Percentiles rank a stretch among this genome's conserved stretches.
Evolutionary conservation across 2,797 vertebrate species (phyloP).

Genomic region (Taenioides sp.): DNA sequence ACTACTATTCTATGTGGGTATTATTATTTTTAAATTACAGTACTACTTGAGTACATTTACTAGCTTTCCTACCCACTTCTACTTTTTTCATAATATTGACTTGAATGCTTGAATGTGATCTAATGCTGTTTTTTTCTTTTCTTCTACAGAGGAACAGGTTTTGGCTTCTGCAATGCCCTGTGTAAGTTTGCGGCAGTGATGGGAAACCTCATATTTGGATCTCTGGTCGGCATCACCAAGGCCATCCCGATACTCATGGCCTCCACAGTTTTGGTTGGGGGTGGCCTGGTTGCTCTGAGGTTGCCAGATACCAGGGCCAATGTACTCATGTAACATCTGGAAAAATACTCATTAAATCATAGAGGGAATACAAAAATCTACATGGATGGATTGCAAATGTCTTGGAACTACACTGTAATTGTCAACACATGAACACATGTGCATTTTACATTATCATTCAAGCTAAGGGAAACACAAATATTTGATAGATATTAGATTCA

Average conservation of each 20-base stretch:
- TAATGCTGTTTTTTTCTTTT: neutral
- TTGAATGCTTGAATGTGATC: too few relatives aligned
- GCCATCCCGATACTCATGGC: conserved; percentile 95
- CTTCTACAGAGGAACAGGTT: conserved; percentile 89
- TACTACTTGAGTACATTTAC: neutral
- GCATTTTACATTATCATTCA: conserved; percentile 15
- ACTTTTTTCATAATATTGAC: too few relatives aligned
- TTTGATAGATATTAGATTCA: neutral
- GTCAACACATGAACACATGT: conserved; percentile 11
- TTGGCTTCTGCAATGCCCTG: conserved; percentile 95
- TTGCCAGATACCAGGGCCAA: conserved; percentile 95
- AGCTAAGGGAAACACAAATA: neutral
- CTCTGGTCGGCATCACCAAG: conserved; percentile 93
- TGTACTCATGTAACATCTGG: conserved; percentile 89
- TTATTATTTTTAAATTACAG: neutral
- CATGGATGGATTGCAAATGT: conserved; percentile 58
- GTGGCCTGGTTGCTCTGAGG: conserved; percentile 88
- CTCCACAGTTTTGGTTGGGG: conserved; percentile 71
- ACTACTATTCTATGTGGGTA: neutral
- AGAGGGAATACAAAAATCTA: conserved; percentile 20
- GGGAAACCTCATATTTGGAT: conserved; percentile 96
- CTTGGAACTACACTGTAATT: conserved; percentile 45
- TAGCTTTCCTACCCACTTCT: too few relatives aligned
- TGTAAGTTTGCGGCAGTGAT: conserved; percentile 95
- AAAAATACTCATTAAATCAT: conserved; percentile 28